Percentiles rank a stretch among this genome's conserved stretches.
Evolutionary conservation across 2,888 invertebrate species (phyloP).

Genomic region (Athrips mouffetella): DNA sequence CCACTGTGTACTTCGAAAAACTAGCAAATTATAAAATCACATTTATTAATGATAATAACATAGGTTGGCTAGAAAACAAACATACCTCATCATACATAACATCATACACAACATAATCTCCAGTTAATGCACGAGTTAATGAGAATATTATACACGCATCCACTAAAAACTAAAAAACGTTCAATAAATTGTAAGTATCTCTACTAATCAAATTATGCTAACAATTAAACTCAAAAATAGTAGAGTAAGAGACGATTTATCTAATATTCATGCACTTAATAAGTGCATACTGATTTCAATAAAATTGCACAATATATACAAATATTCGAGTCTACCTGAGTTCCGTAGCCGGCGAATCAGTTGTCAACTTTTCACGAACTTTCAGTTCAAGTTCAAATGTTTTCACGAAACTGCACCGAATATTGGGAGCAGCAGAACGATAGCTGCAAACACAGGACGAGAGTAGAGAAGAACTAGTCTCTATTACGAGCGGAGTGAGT

Average conservation of each 20-base stretch:
- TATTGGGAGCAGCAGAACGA: conserved; percentile 2
- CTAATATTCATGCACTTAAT: too few species aligned
- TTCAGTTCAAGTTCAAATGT: conserved; percentile 2
- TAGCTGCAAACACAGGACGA: conserved; percentile 3
- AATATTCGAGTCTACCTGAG: conserved; percentile 45
- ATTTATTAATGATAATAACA: too few species aligned
- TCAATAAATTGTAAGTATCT: too few species aligned
- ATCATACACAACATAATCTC: too few species aligned
- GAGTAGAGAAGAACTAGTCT: neutral
- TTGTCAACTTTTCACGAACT: conserved; percentile 8
- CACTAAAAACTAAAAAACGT: too few species aligned
- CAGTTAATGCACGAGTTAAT: conserved; percentile 13
- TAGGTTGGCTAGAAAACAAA: neutral
- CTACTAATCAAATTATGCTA: too few species aligned
- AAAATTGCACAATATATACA: too few species aligned
- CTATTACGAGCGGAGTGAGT: conserved; percentile 42
- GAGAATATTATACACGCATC: conserved; percentile 4
- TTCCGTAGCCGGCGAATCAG: conserved; percentile 3
- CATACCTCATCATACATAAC: neutral
- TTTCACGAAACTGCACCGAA: conserved; percentile 7
- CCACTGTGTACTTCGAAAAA: too few species aligned
- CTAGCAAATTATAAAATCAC: too few species aligned
- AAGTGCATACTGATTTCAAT: too few species aligned
- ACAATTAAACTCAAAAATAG: too few species aligned
- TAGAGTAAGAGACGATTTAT: too few species aligned